Evolutionary conservation across 2,113 vertebrate species (phyloP), one percentile per base, ranked within the genome.

Genomic region (Chamaetylas fuelleborni): DNA sequence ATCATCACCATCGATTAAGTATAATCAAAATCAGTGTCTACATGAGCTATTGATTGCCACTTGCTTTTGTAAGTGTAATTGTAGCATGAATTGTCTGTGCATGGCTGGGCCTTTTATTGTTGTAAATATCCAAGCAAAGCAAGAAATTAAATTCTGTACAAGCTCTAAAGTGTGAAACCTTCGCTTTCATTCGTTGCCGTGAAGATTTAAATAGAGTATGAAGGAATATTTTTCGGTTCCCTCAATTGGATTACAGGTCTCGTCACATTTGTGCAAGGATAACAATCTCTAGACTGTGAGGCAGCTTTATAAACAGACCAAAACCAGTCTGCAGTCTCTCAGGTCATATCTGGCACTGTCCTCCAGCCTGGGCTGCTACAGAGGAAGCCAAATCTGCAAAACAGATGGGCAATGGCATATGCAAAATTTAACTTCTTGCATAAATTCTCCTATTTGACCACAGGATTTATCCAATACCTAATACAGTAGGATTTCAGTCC

Each of bases 1-100:
- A 97, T 92, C 86, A 95, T 93, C 95, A 67, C 65, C 91, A 97
- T 97, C 86, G 97, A 97, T 97, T 97, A 97, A 91, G 66, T 93
- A 72, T 90, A 94, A 96, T 95, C 88, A 95, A 90, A 95, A 97
- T 72, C 85, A 71, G 81, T 67, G 89, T 79, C 67, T 96, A 97
- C 84, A 65, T 38, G 79, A 95, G 88, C 85, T 96, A 97, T 93
- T 97, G 97, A 98, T 97, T 98, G 94, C 86, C 66, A 80, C 48
- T 86, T 90, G 62, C 72, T 86, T 88, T 92, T 82, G 77, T 95
- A 94, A 92, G 90, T 97, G 80, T 82, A 96, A 96, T 95, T 97
- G 85, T 94, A 87, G 81, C 92, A 91, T 79, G 96, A 94, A 96
- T 97, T 96, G 62, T 91, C 89, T 93, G 64, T 81, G 84, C 72